Conservation (phyloP, 2,113 vertebrate genomes). For the Gallinago jamesoni region DNA sequence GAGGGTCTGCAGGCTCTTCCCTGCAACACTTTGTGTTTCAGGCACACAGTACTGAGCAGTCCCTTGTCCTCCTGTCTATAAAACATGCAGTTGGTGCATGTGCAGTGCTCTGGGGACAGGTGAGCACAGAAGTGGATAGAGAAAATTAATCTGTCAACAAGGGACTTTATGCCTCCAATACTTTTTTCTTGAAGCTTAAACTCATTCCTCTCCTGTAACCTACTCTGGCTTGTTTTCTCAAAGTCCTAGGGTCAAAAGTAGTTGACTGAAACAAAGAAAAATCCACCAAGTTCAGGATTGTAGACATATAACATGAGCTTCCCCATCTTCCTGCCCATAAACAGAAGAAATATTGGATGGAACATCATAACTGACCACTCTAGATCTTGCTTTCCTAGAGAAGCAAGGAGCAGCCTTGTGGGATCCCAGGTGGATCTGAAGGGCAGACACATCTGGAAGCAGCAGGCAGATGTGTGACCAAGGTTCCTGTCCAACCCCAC, state of each 20-base stretch:
- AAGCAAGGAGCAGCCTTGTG: not conserved
- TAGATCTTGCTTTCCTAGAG: not conserved
- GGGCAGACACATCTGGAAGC: not conserved
- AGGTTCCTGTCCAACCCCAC: no score
- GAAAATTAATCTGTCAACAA: not conserved
- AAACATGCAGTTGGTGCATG: accelerated
- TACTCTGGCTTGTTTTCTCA: not conserved
- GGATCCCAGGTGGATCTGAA: not conserved
- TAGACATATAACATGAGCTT: not conserved
- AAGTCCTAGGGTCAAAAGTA: not conserved
- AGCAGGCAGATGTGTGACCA: not conserved
- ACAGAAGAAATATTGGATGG: not conserved
- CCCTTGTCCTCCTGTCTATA: not conserved
- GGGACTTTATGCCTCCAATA: not conserved
- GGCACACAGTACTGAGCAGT: not conserved
- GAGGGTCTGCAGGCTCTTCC: not conserved
- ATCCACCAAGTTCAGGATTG: not conserved
- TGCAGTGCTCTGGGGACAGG: not conserved
- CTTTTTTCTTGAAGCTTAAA: not conserved
- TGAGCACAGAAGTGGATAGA: not conserved
- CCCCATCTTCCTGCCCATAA: not conserved
- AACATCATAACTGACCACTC: not conserved
- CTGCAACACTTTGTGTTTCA: not conserved
- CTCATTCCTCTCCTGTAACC: not conserved
- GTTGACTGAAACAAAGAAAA: not conserved